These are phyloP conservation scores for Suillia variegata DNA, from an alignment of 2,888 invertebrate species.

Conservation along the genomic window DNA sequence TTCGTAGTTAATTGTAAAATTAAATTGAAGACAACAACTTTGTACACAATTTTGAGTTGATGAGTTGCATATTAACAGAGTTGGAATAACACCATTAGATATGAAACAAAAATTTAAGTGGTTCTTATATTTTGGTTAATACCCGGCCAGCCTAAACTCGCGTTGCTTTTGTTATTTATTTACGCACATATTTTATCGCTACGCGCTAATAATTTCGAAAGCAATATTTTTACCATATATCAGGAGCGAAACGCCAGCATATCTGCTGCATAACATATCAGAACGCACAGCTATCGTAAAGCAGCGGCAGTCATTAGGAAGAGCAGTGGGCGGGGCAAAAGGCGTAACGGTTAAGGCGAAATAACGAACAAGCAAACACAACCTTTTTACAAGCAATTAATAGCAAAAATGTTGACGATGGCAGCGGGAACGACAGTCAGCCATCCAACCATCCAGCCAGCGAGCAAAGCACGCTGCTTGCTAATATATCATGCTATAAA, in stretches of 20 bases:
- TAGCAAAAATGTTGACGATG: not conserved
- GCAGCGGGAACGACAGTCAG: not conserved
- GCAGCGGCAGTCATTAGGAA: not conserved
- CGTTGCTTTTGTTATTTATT: slow-evolving; percentile 3
- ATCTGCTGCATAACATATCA: not conserved
- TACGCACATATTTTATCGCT: not conserved
- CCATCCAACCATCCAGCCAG: not conserved
- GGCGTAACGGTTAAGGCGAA: not conserved
- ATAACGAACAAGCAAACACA: too few relatives aligned
- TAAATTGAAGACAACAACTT: too few relatives aligned
- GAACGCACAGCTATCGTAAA: not conserved
- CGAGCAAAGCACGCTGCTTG: not conserved
- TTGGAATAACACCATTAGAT: too few relatives aligned
- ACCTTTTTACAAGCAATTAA: not conserved
- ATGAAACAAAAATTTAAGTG: too few relatives aligned
- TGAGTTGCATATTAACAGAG: too few relatives aligned
- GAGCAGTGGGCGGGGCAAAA: not conserved
- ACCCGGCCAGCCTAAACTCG: too few relatives aligned
- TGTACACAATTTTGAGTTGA: too few relatives aligned
- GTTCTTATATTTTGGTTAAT: too few relatives aligned
- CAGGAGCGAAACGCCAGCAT: not conserved
- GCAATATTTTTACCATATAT: not conserved
- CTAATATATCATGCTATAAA: slow-evolving; percentile 4
- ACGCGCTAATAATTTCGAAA: slow-evolving; percentile 1
- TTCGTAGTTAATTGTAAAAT: too few relatives aligned